phyloP scores from a whole-genome alignment of 2,113 vertebrate genomes.

The Otocyon megalotis region DNA sequence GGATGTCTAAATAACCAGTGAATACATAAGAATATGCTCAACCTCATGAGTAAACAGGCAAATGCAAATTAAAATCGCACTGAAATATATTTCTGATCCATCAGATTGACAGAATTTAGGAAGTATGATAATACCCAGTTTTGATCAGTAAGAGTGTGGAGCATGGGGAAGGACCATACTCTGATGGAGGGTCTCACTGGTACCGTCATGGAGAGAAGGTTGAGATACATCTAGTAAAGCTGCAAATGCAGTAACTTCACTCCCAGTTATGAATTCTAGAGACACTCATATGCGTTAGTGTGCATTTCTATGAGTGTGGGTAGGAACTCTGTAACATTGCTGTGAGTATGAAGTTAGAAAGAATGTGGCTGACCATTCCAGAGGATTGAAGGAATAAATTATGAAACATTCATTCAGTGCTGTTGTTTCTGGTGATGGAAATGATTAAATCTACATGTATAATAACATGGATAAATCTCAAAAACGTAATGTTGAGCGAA shows the following conservation, averaged over 20 bases:
- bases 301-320: background rate
- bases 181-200: background rate
- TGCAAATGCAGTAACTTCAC: background rate
- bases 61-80: conserved; percentile 12
- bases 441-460: background rate
- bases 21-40: background rate
- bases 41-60: background rate
- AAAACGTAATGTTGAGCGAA: background rate
- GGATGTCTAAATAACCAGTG: background rate
- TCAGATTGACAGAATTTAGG: background rate
- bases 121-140: background rate
- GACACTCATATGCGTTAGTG: background rate
- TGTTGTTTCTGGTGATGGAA: background rate
- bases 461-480: background rate
- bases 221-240: background rate
- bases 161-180: background rate
- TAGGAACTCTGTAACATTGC: background rate
- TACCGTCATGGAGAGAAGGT: background rate
- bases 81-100: background rate
- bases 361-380: background rate
- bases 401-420: background rate
- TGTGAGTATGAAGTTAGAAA: background rate
- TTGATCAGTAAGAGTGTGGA: background rate
- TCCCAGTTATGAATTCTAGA: background rate
- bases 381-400: background rate